Base-by-base conservation (phyloP, 30 jellyfish, hydroid and myxozoan genomes). In the Hydractinia echinata region DNA sequence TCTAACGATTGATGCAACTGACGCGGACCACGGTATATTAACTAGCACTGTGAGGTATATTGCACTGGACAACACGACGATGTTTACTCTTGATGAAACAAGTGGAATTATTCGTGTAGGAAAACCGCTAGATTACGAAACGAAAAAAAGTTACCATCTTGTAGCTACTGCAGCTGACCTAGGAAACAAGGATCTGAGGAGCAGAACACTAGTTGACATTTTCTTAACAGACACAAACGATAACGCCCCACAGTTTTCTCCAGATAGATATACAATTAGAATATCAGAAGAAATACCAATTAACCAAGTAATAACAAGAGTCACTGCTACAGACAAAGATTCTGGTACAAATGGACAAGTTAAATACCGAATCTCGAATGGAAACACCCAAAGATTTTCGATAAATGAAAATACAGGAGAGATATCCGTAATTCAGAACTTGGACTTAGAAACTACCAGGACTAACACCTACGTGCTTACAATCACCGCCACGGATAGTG, bases 251-350 rank as follows among this genome's bases (percentile, higher is more conserved):
- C 77, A 60, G 39, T 77, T 92, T 20, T 55, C 82, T 8, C 92
- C 91, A 11, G 16, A 10, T 15, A 5, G 53, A 64, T 87, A 87
- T 78, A 55, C 21, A 64, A 87, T 92, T 62, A 78, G 77, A 20
- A 86, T 92, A n/a, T 92, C 98, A 0, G 98, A 86, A 81, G 88
- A 93, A 9, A 95, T 96, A 7, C 68, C 88, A 16, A 21, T 79
- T 48, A 88, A 84, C 11, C 51, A 64, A 54, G 82, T 73, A n/a
- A 20, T 92, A 15, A 50, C 83, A 18, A 62, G 76, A 5, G 94
- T 92, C 53, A 67, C 48, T 62, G 98, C 98, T 10, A 79, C 95
- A 4, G 98, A 91, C 71, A 53, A 61, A 5, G 96, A 91, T 72
- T 67, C 86, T 9, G 95, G 92, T 19, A 91, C 86, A 6, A 82